Evolutionary conservation across 2,888 invertebrate genomes (phyloP), one percentile per base, ranked within the genome.

Genomic region (Schrankia costaestrigalis): DNA sequence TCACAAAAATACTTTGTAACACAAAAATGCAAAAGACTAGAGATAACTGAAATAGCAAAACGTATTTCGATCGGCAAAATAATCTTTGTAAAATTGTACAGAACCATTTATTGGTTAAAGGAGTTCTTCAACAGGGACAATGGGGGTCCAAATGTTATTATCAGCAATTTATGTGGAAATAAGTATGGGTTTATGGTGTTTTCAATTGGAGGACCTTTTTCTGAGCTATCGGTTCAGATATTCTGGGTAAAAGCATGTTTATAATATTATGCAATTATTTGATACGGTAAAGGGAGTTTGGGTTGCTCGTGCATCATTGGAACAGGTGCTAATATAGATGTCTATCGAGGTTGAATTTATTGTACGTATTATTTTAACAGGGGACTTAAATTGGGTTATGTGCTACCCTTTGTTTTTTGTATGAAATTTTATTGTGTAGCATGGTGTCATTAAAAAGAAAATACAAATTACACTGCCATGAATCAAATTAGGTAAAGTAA

Each of bases 101-200:
- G 31, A 11, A 17, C 37, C 54, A 45, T 50, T 53, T 46, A 42
- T 41, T 50, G 53, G 49, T 44, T 30, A 30, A 41, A 39, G 53
- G 61, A 53, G 59, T 60, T 47, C 64, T 67, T 61, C 47, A 63
- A 38, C 57, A 58, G 64, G 65, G 63, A 63, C 63, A 59, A 56
- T 46, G 52, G 49, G 40, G 49, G 46, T 51, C 50, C 60, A 63
- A 71, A 65, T 69, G 72, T 65, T 68, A 71, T 64, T 62, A 59
- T 66, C 70, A 62, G 64, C 60, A 60, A 68, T 72, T 73, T 72
- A 73, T 71, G 64, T 48, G 61, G 50, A 56, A 60, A 59, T 64
- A 67, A 68, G 72, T 64, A 62, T 61, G 60, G 61, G 57, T 63
- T 69, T 66, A 69, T 65, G 61, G 60, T 61, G 54, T 56, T 61